A percentile compares a stretch with the other conserved stretches of the same genome.
These are phyloP conservation scores for Tichodroma muraria DNA, from an alignment of 2,113 vertebrate species.

Conservation along the genomic window DNA sequence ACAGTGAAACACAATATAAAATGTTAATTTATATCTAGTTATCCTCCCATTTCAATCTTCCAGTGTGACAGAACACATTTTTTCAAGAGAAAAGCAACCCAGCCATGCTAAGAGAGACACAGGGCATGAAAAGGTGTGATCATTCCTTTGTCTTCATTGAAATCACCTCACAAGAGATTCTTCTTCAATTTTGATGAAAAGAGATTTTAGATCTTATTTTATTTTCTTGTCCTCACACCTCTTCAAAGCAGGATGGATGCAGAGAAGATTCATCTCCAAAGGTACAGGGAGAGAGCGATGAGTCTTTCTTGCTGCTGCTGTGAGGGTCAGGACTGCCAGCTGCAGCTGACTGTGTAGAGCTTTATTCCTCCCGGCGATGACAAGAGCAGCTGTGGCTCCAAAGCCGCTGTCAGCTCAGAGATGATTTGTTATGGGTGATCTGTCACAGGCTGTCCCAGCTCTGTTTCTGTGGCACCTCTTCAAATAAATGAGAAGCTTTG, in stretches of 20 bases:
- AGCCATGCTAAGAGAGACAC: neutral
- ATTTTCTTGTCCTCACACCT: neutral
- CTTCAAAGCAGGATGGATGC: neutral
- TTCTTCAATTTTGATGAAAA: neutral
- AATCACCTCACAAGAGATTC: neutral
- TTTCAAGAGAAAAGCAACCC: neutral
- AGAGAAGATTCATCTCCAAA: neutral
- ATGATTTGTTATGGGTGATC: neutral
- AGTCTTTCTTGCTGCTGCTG: neutral
- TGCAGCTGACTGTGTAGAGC: neutral
- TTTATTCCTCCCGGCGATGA: neutral
- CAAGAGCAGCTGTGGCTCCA: neutral
- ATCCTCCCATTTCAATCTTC: neutral
- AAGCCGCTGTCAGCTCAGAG: neutral
- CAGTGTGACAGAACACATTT: fast-evolving
- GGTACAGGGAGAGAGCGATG: neutral
- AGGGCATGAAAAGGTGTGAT: neutral
- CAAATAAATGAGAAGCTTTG: neutral
- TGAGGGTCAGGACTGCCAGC: neutral
- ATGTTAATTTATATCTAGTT: neutral
- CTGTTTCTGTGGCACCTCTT: neutral
- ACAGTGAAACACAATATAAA: neutral
- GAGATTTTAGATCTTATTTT: neutral
- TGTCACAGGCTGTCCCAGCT: neutral
- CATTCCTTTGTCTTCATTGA: neutral